These are phyloP conservation scores for Champsocephalus esox DNA, from an alignment of 2,797 vertebrate genomes.

Conservation along the genomic window DNA sequence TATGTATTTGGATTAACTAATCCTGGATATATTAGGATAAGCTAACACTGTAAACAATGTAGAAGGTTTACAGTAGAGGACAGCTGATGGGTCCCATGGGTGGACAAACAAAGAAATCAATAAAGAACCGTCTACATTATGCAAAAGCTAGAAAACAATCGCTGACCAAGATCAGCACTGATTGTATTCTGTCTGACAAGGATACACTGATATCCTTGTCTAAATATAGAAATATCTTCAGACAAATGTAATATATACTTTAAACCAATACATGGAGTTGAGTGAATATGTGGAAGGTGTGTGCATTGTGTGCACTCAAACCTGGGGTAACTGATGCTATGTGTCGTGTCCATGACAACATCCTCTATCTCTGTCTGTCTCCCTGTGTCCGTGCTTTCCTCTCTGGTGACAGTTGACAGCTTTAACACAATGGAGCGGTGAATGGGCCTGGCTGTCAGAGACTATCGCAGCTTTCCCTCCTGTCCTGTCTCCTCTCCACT, in stretches of 20 bases:
- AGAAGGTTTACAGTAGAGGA: neutral
- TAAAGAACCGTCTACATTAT: slow-evolving; percentile 1
- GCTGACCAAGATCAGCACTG: slow-evolving; percentile 8
- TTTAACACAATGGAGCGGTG: slow-evolving; percentile 68
- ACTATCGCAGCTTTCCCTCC: slow-evolving; percentile 39
- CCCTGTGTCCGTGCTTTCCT: slow-evolving; percentile 17
- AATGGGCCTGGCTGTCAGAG: slow-evolving; percentile 50
- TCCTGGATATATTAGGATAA: neutral
- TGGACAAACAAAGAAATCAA: slow-evolving; percentile 16
- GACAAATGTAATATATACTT: slow-evolving; percentile 31
- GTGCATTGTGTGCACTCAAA: slow-evolving; percentile 10
- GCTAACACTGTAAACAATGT: no score
- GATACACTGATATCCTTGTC: slow-evolving; percentile 11
- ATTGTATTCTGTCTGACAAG: slow-evolving; percentile 6
- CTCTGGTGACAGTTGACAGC: slow-evolving; percentile 71
- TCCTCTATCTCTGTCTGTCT: slow-evolving; percentile 29
- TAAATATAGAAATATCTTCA: slow-evolving; percentile 31
- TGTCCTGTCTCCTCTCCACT: slow-evolving; percentile 3
- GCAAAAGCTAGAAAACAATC: slow-evolving; percentile 11
- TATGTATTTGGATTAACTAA: neutral
- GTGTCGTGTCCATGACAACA: slow-evolving; percentile 65
- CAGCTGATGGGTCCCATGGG: slow-evolving; percentile 5
- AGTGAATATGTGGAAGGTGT: slow-evolving; percentile 17
- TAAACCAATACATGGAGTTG: slow-evolving; percentile 28
- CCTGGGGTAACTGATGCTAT: slow-evolving; percentile 61